Percentiles rank a stretch among this genome's conserved stretches.
phyloP scores from a whole-genome alignment of 2,797 vertebrate species.

The Ceryle rudis region DNA sequence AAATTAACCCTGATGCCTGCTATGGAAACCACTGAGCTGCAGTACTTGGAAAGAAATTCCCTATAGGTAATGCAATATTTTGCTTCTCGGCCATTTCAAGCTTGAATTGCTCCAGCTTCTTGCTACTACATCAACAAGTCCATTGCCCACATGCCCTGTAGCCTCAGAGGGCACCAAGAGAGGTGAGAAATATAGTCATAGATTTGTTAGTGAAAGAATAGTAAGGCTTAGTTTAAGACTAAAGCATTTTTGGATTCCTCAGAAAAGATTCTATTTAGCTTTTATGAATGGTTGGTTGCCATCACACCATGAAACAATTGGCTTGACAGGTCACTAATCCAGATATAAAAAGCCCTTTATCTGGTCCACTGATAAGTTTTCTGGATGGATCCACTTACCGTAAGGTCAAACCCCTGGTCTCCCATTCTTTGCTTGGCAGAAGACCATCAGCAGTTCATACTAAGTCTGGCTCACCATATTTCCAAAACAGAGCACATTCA shows the following conservation, averaged over 20 bases:
- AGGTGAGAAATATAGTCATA: background rate
- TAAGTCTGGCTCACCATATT: background rate
- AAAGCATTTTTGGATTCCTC: conserved; percentile 1
- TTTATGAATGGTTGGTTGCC: background rate
- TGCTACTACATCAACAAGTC: background rate
- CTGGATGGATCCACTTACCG: background rate
- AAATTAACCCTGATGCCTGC: background rate
- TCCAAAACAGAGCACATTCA: background rate
- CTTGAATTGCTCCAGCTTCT: background rate
- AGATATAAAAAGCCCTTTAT: conserved; percentile 3
- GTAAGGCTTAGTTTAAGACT: background rate
- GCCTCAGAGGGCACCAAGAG: background rate
- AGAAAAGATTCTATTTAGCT: background rate
- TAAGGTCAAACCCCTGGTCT: background rate
- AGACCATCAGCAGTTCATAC: background rate
- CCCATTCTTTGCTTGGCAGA: background rate
- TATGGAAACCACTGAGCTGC: background rate
- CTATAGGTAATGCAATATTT: background rate
- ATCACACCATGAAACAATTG: conserved; percentile 22
- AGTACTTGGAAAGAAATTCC: background rate
- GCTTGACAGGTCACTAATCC: conserved; percentile 39
- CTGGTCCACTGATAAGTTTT: background rate
- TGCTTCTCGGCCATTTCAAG: background rate
- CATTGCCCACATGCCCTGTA: background rate
- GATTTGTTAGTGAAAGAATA: background rate